phyloP scores from a whole-genome alignment of 1,140 invertebrate genomes.

The Carposina sasakii region DNA sequence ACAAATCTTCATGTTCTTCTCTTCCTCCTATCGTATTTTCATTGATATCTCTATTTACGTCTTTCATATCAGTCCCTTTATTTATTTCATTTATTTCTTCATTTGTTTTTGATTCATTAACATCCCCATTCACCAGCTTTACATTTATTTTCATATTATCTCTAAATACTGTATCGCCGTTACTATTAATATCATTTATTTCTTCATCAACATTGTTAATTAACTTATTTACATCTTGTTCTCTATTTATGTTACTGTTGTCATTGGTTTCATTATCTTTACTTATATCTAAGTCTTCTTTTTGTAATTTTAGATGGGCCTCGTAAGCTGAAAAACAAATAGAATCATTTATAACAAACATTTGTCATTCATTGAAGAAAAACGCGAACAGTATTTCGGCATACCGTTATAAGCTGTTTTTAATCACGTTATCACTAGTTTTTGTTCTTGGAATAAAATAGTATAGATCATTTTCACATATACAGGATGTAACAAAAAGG shows the following conservation, averaged over 20 bases:
- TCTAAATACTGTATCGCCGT: neutral
- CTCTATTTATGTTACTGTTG: constrained; percentile 10
- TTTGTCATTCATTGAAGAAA: too few species aligned
- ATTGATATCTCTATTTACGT: neutral
- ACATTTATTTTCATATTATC: too few species aligned
- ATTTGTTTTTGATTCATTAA: constrained; percentile 7
- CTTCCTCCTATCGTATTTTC: too few species aligned
- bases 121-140: too few species aligned
- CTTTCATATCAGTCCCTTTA: constrained; percentile 1
- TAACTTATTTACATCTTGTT: constrained; percentile 5
- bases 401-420: too few species aligned
- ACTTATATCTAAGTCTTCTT: constrained; percentile 11
- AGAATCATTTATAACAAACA: too few species aligned
- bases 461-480: too few species aligned
- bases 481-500: too few species aligned
- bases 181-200: constrained; percentile 9
- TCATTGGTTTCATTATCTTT: constrained; percentile 12
- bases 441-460: too few species aligned
- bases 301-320: constrained; percentile 30
- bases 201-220: constrained; percentile 15
- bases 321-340: constrained; percentile 53
- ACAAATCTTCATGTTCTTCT: neutral
- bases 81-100: constrained; percentile 12
- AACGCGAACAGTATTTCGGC: too few species aligned
- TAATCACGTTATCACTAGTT: too few species aligned